Percentiles rank a stretch among this genome's conserved stretches.
These are phyloP conservation scores for Zosterops borbonicus DNA, from an alignment of 2,113 vertebrate species.

Conservation along the genomic window DNA sequence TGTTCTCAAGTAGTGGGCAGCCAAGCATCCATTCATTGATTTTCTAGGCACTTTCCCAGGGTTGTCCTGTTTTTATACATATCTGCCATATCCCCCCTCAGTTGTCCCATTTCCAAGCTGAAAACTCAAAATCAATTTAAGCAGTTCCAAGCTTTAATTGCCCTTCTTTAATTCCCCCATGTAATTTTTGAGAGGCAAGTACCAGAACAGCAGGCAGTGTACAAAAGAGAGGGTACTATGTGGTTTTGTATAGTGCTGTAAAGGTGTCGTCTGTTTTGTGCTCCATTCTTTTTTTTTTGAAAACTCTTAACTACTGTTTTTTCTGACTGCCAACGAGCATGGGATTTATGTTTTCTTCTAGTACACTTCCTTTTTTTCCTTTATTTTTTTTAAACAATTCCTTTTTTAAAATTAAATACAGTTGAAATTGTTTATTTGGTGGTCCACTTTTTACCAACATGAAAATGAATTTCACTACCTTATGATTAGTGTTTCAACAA, in stretches of 20 bases:
- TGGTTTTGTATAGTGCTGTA: background rate
- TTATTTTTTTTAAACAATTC: background rate
- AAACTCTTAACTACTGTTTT: background rate
- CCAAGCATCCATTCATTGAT: constrained; percentile 37
- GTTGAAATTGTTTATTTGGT: background rate
- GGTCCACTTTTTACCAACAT: background rate
- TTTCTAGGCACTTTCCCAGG: constrained; percentile 52
- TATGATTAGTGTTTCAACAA: background rate
- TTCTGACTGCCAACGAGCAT: background rate
- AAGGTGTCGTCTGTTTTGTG: constrained; percentile 23
- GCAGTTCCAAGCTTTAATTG: constrained; percentile 48
- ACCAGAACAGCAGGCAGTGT: constrained; percentile 15
- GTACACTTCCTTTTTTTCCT: background rate
- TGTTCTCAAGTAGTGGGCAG: background rate
- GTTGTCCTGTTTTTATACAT: constrained; percentile 31
- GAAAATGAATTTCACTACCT: background rate
- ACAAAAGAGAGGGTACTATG: background rate
- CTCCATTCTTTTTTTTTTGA: background rate
- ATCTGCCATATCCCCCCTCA: constrained; percentile 36
- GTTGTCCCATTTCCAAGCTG: constrained; percentile 23
- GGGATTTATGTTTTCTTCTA: background rate
- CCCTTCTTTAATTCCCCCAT: constrained; percentile 9
- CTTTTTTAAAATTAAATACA: background rate
- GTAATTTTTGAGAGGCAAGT: constrained; percentile 33
- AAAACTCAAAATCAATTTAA: constrained; percentile 41